Base-by-base conservation (phyloP, 2,888 invertebrate species). In the Pimpla rufipes region DNA sequence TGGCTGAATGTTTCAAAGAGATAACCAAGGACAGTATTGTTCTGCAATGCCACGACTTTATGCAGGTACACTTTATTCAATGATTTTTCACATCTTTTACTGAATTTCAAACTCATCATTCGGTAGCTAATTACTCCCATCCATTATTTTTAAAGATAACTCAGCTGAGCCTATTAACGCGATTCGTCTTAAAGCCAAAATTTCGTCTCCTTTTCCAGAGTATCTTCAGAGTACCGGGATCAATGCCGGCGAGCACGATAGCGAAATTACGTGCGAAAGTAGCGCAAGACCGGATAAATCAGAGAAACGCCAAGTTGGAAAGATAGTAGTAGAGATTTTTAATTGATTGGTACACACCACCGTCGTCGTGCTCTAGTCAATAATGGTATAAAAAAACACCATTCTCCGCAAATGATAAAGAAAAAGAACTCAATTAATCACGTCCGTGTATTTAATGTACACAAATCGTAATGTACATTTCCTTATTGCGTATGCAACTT, bases 41-140 rank as follows among this genome's bases (percentile, higher is more conserved):
- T 71, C 94, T 97, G 73, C 95, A 98, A 91, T 98, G 98, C 92
- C 98, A 98, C 93, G 95, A 96, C 86, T 98, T 98, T 93, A 97
- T 98, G 95, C 95, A 97, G 95, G 98, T 97, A 93, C 93, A 92
- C 91, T 62, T 18, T 13, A 57, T 75, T 75, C 47, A 16, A 35
- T 18, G 6, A 21, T 50, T 78, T n/a, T 64, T 62, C 10, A 0
- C n/a, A 29, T 57, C 18, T 62, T 29, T 23, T 77, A n/a, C 68
- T 16, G 21, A 37, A 21, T 50, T 1, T 13, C 4, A 13, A 40
- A 66, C 8, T 6, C 21, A 68, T 4, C 4, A 18, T 68, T 55
- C 45, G 16, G 50, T 7, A 10, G 4, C 7, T 55, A 10, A 40
- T 13, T 18, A 10, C 13, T 8, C 2, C 11, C 3, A 45, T 29